phyloP scores from a whole-genome alignment of 2,797 vertebrate genomes.

The Myiotriccus ornatus region DNA sequence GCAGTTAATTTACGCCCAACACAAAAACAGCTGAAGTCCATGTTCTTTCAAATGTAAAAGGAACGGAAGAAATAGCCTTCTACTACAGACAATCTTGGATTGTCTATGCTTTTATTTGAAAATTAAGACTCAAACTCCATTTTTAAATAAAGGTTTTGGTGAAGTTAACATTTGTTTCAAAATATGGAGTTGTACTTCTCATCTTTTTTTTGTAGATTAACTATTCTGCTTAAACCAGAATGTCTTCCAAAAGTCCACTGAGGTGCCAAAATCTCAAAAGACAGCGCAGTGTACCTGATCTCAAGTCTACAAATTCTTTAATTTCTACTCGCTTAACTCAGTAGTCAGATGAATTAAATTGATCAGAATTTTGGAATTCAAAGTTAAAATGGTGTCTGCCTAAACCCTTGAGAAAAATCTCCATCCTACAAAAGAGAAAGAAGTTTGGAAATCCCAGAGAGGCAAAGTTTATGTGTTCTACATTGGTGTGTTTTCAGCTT shows the following conservation, averaged over 20 bases:
- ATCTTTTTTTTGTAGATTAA: not conserved
- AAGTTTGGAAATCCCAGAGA: not conserved
- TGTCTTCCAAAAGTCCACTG: not conserved
- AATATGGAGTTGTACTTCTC: not conserved
- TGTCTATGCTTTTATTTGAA: not conserved
- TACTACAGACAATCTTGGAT: not conserved
- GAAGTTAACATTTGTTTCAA: not conserved
- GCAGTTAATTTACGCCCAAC: constrained; percentile 5
- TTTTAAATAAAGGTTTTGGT: not conserved
- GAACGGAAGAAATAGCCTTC: not conserved
- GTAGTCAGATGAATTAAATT: not conserved
- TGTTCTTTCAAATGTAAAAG: not conserved
- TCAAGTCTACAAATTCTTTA: not conserved
- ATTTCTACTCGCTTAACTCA: not conserved
- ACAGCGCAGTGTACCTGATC: not conserved
- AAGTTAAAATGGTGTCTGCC: not conserved
- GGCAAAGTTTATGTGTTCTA: accelerated
- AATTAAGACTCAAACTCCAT: not conserved
- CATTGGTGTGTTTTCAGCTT: not conserved
- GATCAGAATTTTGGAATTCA: not conserved
- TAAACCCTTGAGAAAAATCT: not conserved
- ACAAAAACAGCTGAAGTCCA: not conserved
- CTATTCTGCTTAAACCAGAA: not conserved
- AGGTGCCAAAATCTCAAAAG: not conserved
- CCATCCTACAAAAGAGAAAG: not conserved